Conservation (phyloP, 2,113 vertebrate genomes). For the Pollimyrus isidori region DNA sequence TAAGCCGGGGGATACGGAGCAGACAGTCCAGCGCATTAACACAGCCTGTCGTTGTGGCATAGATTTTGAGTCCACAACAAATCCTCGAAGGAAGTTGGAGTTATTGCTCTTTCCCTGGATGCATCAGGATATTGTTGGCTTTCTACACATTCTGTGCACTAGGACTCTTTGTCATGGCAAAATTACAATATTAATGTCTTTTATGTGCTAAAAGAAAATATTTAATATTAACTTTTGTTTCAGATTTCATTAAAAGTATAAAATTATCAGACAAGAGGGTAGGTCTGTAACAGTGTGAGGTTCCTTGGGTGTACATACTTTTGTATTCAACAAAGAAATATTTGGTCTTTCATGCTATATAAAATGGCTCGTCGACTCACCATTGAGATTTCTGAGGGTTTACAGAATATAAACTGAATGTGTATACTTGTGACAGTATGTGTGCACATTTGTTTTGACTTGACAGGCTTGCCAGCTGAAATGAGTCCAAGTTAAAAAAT, state of each 20-base stretch:
- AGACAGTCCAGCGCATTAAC: neutral
- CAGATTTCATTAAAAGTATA: neutral
- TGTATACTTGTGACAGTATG: conserved; percentile 11
- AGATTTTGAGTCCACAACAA: neutral
- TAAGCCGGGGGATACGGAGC: neutral
- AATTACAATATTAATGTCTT: neutral
- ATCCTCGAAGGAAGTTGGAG: neutral
- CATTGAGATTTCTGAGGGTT: neutral
- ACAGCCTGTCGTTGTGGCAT: neutral
- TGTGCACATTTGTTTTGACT: conserved; percentile 4
- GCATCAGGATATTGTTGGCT: neutral
- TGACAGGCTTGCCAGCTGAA: neutral
- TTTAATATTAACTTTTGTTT: neutral
- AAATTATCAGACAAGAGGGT: neutral
- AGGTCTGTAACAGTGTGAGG: neutral
- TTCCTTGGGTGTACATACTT: neutral
- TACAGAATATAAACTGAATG: neutral
- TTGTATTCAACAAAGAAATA: neutral
- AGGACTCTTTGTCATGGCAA: neutral
- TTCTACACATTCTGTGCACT: neutral
- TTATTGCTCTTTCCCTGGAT: neutral
- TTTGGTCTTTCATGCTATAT: neutral
- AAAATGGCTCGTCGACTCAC: neutral
- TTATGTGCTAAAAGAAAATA: neutral
- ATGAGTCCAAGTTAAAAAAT: conserved; percentile 35